A percentile compares a stretch with the other conserved stretches of the same genome.
Conservation (phyloP, 1,140 invertebrate genomes). For the Neodiprion virginianus region DNA sequence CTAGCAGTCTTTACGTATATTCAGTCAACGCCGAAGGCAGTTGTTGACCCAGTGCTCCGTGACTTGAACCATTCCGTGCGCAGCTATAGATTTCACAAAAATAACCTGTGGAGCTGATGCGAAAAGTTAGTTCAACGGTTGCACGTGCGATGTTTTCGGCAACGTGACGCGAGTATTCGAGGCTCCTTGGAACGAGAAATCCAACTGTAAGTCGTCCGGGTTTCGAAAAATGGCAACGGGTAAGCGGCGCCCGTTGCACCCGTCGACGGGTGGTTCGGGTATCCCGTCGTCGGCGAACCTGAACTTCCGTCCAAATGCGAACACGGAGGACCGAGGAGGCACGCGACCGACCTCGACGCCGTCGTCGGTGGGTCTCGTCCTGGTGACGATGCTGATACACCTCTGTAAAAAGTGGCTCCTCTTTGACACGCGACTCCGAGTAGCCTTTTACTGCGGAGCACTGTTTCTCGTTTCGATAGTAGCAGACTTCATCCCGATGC, state of each 20-base stretch:
- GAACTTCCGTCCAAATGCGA: slow-evolving; percentile 64
- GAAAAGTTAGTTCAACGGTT: too few relatives aligned
- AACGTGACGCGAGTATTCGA: too few relatives aligned
- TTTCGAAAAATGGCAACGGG: slow-evolving; percentile 37
- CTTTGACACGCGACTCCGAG: slow-evolving; percentile 84
- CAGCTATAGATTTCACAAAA: too few relatives aligned
- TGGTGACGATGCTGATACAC: slow-evolving; percentile 85
- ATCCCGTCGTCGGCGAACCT: slow-evolving; percentile 29
- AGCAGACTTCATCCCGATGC: slow-evolving; percentile 81
- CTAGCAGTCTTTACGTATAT: too few relatives aligned
- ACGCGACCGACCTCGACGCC: slow-evolving; percentile 82
- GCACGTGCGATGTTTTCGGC: too few relatives aligned
- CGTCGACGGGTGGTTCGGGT: slow-evolving; percentile 23
- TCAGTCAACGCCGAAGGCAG: too few relatives aligned
- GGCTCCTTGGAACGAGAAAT: too few relatives aligned
- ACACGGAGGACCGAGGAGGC: slow-evolving; percentile 63
- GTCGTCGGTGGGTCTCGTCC: slow-evolving; percentile 79
- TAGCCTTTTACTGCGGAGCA: slow-evolving; percentile 81
- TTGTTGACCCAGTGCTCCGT: too few relatives aligned
- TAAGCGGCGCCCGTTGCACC: slow-evolving; percentile 39
- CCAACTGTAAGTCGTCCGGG: too few relatives aligned
- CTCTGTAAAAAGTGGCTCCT: slow-evolving; percentile 87
- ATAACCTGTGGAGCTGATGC: too few relatives aligned
- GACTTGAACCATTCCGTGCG: too few relatives aligned
- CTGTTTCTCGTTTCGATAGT: slow-evolving; percentile 86